phyloP scores from a whole-genome alignment of 2,797 vertebrate genomes.

The Peromyscus melanophrys region DNA sequence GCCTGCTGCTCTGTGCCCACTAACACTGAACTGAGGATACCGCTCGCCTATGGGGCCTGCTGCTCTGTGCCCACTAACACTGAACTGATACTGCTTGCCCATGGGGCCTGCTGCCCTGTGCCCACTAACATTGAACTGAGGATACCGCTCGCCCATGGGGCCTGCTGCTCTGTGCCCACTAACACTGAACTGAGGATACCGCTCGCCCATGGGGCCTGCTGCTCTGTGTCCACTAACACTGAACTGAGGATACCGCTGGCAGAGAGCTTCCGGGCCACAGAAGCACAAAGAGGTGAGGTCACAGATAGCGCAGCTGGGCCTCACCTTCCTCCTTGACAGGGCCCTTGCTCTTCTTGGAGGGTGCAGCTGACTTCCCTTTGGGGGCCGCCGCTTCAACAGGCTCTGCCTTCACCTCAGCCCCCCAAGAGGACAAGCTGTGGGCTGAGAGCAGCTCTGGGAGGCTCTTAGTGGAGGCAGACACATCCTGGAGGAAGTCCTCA shows the following conservation, averaged over 20 bases:
- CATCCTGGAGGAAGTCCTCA: constrained; percentile 95
- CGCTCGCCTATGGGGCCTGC: too few relatives aligned
- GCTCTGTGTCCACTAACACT: background rate
- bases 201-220: background rate
- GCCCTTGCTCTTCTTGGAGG: constrained; percentile 92
- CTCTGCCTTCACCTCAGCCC: constrained; percentile 95
- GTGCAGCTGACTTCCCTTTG: constrained; percentile 90
- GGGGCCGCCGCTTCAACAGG: constrained; percentile 80
- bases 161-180: too few relatives aligned
- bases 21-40: too few relatives aligned
- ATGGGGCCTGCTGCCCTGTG: background rate
- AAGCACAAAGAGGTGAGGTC: background rate
- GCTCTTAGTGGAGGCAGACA: constrained; percentile 92
- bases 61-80: too few relatives aligned
- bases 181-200: too few relatives aligned
- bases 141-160: too few relatives aligned
- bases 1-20: background rate
- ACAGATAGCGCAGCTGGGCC: background rate
- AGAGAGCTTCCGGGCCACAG: background rate
- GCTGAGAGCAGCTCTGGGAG: constrained; percentile 94
- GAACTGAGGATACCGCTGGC: rapidly evolving
- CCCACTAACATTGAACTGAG: too few relatives aligned
- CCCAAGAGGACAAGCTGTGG: constrained; percentile 96
- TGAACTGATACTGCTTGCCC: too few relatives aligned
- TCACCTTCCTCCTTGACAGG: constrained; percentile 96